Evolutionary conservation across 2,888 invertebrate genomes (phyloP).

Genomic region (Drosophila nigritarsus): DNA sequence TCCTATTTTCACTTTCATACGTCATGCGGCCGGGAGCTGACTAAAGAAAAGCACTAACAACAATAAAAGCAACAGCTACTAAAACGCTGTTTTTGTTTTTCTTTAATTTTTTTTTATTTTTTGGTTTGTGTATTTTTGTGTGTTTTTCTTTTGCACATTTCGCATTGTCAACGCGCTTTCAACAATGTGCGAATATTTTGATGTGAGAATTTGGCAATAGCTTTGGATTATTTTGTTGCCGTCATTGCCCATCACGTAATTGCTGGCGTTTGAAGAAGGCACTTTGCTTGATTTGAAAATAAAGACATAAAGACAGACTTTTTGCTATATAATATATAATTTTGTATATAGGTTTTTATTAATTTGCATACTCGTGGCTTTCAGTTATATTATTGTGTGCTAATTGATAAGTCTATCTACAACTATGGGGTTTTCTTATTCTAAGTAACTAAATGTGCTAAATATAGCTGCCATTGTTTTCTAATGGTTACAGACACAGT

Average conservation of each 20-base stretch:
- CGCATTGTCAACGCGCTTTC: constrained; percentile 70
- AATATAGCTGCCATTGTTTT: constrained; percentile 13
- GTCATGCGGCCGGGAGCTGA: constrained; percentile 68
- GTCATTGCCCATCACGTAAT: constrained; percentile 64
- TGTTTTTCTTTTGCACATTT: constrained; percentile 29
- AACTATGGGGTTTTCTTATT: constrained; percentile 2
- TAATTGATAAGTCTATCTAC: not conserved
- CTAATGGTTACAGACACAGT: constrained; percentile 11
- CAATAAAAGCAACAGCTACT: constrained; percentile 20
- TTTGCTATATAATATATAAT: not conserved
- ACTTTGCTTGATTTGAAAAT: constrained; percentile 19
- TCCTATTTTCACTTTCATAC: constrained; percentile 82
- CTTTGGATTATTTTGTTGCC: constrained; percentile 31
- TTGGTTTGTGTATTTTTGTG: constrained; percentile 18
- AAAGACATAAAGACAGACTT: not conserved
- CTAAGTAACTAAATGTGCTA: not conserved
- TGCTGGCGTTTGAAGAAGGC: constrained; percentile 48
- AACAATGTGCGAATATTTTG: constrained; percentile 70
- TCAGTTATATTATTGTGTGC: not conserved
- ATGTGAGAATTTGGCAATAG: constrained; percentile 70
- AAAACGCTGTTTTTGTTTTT: constrained; percentile 35
- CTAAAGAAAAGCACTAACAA: constrained; percentile 62
- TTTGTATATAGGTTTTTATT: not conserved
- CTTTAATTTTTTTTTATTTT: constrained; percentile 14
- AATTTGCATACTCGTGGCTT: not conserved